Conservation (phyloP, 2,888 invertebrate species). For the Rugalucina vietnamica region DNA sequence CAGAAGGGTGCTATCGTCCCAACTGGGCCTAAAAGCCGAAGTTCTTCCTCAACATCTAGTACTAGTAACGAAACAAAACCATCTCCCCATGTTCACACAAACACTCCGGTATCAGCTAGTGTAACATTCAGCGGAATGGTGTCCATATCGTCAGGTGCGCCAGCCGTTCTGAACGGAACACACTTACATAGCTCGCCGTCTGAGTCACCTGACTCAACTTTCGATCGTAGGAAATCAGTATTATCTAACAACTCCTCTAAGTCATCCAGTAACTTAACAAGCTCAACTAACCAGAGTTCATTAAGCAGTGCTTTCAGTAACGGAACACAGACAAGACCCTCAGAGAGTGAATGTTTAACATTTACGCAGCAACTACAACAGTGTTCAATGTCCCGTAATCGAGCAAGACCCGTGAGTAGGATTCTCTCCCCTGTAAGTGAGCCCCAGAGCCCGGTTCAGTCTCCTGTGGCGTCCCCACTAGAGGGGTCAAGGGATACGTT, state of each 20-base stretch:
- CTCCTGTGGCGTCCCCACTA: conserved; percentile 90
- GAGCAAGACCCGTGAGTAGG: conserved; percentile 88
- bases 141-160: conserved; percentile 57
- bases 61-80: conserved; percentile 75
- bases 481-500: conserved; percentile 26
- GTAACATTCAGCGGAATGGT: conserved; percentile 52
- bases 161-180: conserved; percentile 64
- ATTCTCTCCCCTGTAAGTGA: conserved; percentile 87
- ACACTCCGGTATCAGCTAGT: conserved; percentile 48
- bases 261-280: conserved; percentile 89
- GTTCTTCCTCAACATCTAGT: conserved; percentile 76
- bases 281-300: conserved; percentile 85
- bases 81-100: conserved; percentile 39
- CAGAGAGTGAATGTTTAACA: conserved; percentile 86
- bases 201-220: conserved; percentile 84
- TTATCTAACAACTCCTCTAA: conserved; percentile 87
- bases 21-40: conserved; percentile 73
- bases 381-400: conserved; percentile 88
- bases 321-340: conserved; percentile 47
- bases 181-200: conserved; percentile 74
- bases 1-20: conserved; percentile 87
- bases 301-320: conserved; percentile 59
- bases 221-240: conserved; percentile 84
- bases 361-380: conserved; percentile 97
- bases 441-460: conserved; percentile 91